Conservation (phyloP, 2,888 invertebrate species). For the Lepidonotus clava region DNA sequence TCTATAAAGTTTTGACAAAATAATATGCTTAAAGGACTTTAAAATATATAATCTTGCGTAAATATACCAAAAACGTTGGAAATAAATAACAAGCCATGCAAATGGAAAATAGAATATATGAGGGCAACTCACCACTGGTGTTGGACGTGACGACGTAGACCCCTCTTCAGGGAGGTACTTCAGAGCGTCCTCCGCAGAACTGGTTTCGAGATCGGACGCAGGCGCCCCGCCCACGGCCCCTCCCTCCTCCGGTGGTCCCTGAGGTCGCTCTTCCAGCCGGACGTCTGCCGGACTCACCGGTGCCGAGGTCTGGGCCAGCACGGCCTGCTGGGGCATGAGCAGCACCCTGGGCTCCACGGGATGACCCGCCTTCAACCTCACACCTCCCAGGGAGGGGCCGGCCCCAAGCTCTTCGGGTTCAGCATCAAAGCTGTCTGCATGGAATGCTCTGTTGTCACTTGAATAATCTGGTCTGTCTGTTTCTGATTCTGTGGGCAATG, state of each 20-base stretch:
- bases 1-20: too few relatives aligned
- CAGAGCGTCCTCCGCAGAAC: slow-evolving; percentile 2
- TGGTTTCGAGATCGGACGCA: not conserved
- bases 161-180: not conserved
- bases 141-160: not conserved
- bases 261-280: not conserved
- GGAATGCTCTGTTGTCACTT: not conserved
- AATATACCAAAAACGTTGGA: not conserved
- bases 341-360: not conserved
- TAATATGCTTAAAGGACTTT: too few relatives aligned
- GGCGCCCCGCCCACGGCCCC: not conserved
- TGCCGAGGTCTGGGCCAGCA: not conserved
- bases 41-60: too few relatives aligned
- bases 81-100: not conserved
- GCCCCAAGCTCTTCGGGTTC: not conserved
- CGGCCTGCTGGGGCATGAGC: not conserved
- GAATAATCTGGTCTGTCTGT: not conserved
- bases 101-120: not conserved
- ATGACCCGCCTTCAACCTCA: not conserved
- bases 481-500: not conserved
- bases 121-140: not conserved
- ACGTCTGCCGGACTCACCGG: not conserved
- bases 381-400: not conserved
- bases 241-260: not conserved
- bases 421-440: not conserved